Percentiles rank a stretch among this genome's conserved stretches.
Evolutionary conservation across 2,888 invertebrate genomes (phyloP).

Genomic region (Mellilla xanthometata): DNA sequence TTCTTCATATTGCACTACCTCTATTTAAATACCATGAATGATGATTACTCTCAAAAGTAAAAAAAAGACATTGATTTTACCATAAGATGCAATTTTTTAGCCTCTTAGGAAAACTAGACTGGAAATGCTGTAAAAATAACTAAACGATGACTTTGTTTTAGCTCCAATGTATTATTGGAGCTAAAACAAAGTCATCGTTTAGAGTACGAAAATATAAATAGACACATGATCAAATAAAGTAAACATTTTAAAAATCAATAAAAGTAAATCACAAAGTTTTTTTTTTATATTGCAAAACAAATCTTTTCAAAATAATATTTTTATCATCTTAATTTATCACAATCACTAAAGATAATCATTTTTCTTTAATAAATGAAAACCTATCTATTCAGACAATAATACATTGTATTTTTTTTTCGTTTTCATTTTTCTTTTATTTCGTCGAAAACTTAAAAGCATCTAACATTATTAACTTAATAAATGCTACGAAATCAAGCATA

Average conservation of each 20-base stretch:
- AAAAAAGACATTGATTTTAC: too few species aligned
- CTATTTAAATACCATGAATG: too few species aligned
- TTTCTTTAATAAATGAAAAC: conserved; percentile 25
- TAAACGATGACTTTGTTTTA: too few species aligned
- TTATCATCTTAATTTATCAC: conserved; percentile 19
- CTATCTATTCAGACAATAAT: conserved; percentile 16
- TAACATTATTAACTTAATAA: conserved; percentile 44
- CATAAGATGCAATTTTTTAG: too few species aligned
- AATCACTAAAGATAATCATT: conserved; percentile 18
- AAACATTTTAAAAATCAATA: conserved; percentile 2
- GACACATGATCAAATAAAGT: neutral
- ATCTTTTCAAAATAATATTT: conserved; percentile 19
- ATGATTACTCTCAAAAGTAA: too few species aligned
- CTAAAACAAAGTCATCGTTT: too few species aligned
- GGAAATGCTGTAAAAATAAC: too few species aligned
- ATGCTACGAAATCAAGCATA: conserved; percentile 39
- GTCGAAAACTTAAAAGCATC: conserved; percentile 45
- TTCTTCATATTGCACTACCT: too few species aligned
- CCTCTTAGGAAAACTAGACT: too few species aligned
- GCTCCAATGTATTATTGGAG: too few species aligned
- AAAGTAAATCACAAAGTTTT: conserved; percentile 11
- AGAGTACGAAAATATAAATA: too few species aligned
- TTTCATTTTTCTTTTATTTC: conserved; percentile 22
- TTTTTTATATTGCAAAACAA: conserved; percentile 11
- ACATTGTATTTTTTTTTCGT: conserved; percentile 21